phyloP scores from a whole-genome alignment of 2,113 vertebrate species.

The Urocolius indicus region DNA sequence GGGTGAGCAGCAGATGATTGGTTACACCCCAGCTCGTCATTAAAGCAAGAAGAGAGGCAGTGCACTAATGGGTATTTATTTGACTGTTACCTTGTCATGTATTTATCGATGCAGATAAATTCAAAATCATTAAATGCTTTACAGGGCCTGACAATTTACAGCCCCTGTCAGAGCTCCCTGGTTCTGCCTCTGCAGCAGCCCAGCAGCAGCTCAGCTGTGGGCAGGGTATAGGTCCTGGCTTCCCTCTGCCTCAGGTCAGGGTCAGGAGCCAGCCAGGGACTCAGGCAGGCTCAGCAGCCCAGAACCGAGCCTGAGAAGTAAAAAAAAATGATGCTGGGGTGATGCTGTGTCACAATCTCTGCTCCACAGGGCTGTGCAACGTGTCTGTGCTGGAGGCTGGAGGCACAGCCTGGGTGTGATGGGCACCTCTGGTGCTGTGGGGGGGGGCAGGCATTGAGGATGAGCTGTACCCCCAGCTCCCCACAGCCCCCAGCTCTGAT shows the following conservation, averaged over 20 bases:
- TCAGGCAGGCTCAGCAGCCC: too few species aligned
- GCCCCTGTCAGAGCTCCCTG: conserved; percentile 17
- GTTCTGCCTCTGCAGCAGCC: not conserved
- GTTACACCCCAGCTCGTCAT: conserved; percentile 68
- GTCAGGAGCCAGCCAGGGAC: not conserved
- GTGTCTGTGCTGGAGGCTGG: not conserved
- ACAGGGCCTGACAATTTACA: conserved; percentile 65
- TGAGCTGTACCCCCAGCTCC: not conserved
- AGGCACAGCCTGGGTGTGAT: not conserved
- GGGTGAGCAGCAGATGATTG: conserved; percentile 74
- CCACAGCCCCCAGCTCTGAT: not conserved
- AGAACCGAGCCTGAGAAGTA: too few species aligned
- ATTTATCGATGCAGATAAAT: conserved; percentile 78
- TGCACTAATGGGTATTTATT: conserved; percentile 78
- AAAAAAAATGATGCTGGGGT: not conserved
- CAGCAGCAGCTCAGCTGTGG: rapidly evolving
- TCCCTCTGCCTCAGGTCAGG: not conserved
- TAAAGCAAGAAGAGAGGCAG: conserved; percentile 65
- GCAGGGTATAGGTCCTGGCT: not conserved
- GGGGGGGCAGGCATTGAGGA: too few species aligned
- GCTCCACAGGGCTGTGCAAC: not conserved
- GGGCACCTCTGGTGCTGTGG: rapidly evolving
- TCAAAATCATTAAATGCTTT: conserved; percentile 76
- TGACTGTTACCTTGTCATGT: conserved; percentile 78
- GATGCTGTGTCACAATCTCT: rapidly evolving